Evolutionary conservation across 2,888 invertebrate genomes (phyloP), one percentile per base, ranked within the genome.

Genomic region (Rutpela maculata): DNA sequence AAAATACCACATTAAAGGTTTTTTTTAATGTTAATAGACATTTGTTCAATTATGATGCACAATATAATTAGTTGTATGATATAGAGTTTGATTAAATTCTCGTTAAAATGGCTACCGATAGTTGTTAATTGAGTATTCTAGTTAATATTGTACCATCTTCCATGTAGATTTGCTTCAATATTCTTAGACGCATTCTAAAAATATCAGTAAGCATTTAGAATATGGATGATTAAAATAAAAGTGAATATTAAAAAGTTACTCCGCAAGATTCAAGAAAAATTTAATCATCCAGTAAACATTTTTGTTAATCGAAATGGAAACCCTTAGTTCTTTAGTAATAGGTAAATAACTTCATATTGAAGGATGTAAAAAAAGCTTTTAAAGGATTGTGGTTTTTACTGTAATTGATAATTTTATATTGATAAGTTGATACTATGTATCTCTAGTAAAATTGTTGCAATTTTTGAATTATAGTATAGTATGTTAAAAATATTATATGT

Each of bases 341-440:
- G 73, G 62, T 55, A 76, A 81, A 79, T 82, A 84, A 85, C 88
- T 88, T 88, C 88, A 88, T 88, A 88, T 88, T 88, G 88, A 88
- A 88, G 88, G 79, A 77, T 80, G 76, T 80, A 77, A 77, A 79
- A 80, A 82, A 76, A 77, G 82, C 80, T 81, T 83, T 78, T 60
- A 75, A 79, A 78, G 80, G 79, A 83, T 79, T 78, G 80, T 80
- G 77, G 78, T 81, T 76, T 78, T 79, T 77, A 76, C 71, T 80
- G 80, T 80, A 80, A 74, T 81, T 80, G 80, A 75, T 83, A 77
- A 81, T 78, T 80, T 82, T 81, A 83, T 81, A 82, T 81, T 79
- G 77, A 84, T 83, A 85, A 86, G 88, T 89, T 89, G 90, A 91
- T 91, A 90, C 90, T 90, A 86, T 91, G 90, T 91, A 91, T 91